These are phyloP conservation scores for Carapus acus DNA, from an alignment of 2,797 vertebrate species.

Conservation along the genomic window DNA sequence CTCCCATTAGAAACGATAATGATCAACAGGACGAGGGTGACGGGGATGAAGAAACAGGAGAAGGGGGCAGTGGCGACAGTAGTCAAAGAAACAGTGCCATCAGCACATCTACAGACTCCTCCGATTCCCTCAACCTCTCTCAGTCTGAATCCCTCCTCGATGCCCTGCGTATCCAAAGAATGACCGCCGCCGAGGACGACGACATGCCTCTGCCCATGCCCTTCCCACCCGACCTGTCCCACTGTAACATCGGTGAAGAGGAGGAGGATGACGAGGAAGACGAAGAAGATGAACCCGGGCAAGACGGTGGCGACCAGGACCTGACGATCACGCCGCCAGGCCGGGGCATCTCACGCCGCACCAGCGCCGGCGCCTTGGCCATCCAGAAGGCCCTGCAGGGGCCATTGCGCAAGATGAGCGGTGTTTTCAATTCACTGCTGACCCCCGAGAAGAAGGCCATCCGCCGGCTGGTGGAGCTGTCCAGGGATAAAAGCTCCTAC, in stretches of 20 bases:
- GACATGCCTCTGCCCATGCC: constrained; percentile 65
- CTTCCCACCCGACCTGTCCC: constrained; percentile 48
- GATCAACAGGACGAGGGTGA: constrained; percentile 5
- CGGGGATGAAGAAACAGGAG: constrained; percentile 50
- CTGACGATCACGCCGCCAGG: constrained; percentile 58
- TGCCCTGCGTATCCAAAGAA: constrained; percentile 52
- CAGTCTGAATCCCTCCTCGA: constrained; percentile 66
- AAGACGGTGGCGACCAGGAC: constrained; percentile 69
- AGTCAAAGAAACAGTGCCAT: constrained; percentile 87
- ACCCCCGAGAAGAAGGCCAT: constrained; percentile 86
- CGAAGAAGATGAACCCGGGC: constrained; percentile 50
- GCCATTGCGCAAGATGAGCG: constrained; percentile 83
- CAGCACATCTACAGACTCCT: constrained; percentile 88
- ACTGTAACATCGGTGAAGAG: constrained; percentile 80
- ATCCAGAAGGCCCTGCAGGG: constrained; percentile 82
- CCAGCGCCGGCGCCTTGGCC: constrained; percentile 70
- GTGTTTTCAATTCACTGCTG: constrained; percentile 86
- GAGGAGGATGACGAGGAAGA: constrained; percentile 71
- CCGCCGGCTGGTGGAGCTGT: constrained; percentile 80
- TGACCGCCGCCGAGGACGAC: constrained; percentile 63
- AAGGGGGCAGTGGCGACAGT: constrained; percentile 43
- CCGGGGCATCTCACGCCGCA: constrained; percentile 71
- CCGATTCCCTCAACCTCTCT: constrained; percentile 82
- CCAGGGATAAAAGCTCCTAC: constrained; percentile 82
- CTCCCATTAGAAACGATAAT: too few relatives aligned